A percentile compares a stretch with the other conserved stretches of the same genome.
These are phyloP conservation scores for Drosophila kurseongensis DNA, from an alignment of 1,140 invertebrate genomes.

Conservation along the genomic window DNA sequence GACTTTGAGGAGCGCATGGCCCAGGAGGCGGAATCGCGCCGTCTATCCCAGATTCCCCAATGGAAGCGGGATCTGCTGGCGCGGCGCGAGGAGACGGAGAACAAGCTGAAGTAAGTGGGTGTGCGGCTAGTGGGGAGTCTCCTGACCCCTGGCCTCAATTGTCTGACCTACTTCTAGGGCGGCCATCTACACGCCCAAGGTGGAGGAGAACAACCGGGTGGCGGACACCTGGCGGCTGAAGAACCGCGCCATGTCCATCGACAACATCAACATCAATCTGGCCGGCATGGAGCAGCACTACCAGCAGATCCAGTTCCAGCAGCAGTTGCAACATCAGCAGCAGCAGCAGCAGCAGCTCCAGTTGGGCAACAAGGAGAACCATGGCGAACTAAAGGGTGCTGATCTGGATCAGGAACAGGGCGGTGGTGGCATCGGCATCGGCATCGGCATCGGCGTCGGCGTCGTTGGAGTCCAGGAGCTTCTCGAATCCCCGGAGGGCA, in stretches of 20 bases:
- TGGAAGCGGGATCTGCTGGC: conserved; percentile 96
- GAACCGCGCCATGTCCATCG: conserved; percentile 87
- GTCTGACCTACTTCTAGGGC: conserved; percentile 85
- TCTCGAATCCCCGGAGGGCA: conserved; percentile 17
- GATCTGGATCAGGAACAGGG: conserved; percentile 13
- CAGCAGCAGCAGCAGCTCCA: conserved; percentile 27
- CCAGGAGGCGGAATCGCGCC: conserved; percentile 93
- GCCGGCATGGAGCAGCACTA: conserved; percentile 81
- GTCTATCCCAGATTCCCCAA: conserved; percentile 93
- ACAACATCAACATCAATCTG: conserved; percentile 86
- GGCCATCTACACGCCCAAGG: conserved; percentile 88
- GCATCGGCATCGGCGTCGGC: conserved; percentile 1
- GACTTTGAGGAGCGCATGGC: conserved; percentile 94
- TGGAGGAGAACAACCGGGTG: conserved; percentile 86
- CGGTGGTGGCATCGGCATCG: neutral
- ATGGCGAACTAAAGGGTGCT: conserved; percentile 45
- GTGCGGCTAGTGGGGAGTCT: conserved; percentile 22
- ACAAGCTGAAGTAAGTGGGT: conserved; percentile 88
- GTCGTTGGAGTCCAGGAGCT: conserved; percentile 14
- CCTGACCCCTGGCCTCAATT: conserved; percentile 41
- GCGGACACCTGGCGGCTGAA: conserved; percentile 86
- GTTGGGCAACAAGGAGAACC: conserved; percentile 83
- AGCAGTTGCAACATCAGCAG: conserved; percentile 54
- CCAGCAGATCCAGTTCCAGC: conserved; percentile 59
- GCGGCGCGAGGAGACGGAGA: conserved; percentile 91